phyloP scores from a whole-genome alignment of 2,888 invertebrate genomes.

The Drosophila bunnanda region DNA sequence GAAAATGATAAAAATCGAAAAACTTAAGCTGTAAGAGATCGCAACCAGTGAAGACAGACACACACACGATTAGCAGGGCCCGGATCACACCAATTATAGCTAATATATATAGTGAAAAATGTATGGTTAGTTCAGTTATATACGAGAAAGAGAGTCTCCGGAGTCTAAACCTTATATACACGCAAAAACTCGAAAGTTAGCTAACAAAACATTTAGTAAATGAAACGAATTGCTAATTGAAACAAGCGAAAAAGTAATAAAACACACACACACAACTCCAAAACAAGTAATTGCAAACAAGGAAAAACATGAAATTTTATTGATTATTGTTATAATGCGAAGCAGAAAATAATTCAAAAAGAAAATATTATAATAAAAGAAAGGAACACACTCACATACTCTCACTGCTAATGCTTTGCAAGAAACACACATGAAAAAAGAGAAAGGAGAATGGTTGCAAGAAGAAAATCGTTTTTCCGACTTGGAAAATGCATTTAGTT shows the following conservation, averaged over 20 bases:
- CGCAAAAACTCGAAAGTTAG: conserved; percentile 32
- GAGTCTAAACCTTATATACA: conserved; percentile 40
- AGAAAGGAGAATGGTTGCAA: conserved; percentile 22
- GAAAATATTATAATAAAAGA: conserved; percentile 35
- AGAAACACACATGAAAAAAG: conserved; percentile 52
- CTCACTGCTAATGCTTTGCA: conserved; percentile 46
- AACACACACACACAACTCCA: conserved; percentile 24
- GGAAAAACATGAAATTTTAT: conserved; percentile 69
- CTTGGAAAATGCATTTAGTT: conserved; percentile 64
- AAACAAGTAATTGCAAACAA: conserved; percentile 69
- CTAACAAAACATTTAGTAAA: conserved; percentile 33
- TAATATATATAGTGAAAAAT: conserved; percentile 58
- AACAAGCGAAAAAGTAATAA: conserved; percentile 20
- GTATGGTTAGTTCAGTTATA: conserved; percentile 35
- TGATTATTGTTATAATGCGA: conserved; percentile 82
- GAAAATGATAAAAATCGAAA: conserved; percentile 48
- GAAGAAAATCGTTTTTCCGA: conserved; percentile 33
- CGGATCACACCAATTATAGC: conserved; percentile 56
- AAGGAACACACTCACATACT: conserved; percentile 20
- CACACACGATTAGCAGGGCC: conserved; percentile 36
- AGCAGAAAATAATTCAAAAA: conserved; percentile 61
- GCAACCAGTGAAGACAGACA: conserved; percentile 68
- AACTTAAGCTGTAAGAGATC: conserved; percentile 55
- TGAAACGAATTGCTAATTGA: conserved; percentile 52
- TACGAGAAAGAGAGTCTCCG: conserved; percentile 33